Conservation (phyloP, 2,797 vertebrate species). For the Etheostoma nigrum region DNA sequence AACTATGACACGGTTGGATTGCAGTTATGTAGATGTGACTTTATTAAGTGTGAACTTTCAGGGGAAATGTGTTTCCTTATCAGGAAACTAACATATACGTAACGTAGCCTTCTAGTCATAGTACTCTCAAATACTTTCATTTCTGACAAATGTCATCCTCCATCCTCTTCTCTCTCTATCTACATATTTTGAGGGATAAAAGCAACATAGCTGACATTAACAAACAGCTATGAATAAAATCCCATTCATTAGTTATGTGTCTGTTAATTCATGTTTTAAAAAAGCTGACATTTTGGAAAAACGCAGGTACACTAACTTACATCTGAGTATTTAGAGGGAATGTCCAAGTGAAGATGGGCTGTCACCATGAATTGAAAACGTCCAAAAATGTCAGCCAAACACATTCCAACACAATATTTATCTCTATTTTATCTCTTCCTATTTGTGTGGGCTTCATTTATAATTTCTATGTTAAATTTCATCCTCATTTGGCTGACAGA, state of each 20-base stretch:
- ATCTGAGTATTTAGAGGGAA: background rate
- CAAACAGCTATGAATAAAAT: background rate
- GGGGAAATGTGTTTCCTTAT: no score
- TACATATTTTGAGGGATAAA: no score
- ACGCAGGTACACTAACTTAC: background rate
- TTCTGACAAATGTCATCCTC: no score
- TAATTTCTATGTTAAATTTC: background rate
- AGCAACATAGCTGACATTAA: background rate
- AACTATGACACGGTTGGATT: no score
- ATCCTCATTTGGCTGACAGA: background rate
- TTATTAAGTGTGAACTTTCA: no score
- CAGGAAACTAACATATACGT: no score
- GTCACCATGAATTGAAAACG: background rate
- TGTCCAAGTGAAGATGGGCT: background rate
- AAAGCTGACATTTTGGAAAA: background rate
- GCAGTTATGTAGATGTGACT: no score
- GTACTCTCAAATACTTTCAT: background rate
- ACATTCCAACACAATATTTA: background rate
- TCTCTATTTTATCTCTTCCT: no score
- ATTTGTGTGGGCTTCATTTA: background rate
- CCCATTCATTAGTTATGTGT: no score
- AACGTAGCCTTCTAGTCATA: background rate
- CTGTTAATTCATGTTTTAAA: background rate
- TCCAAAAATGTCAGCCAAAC: conserved; percentile 8
- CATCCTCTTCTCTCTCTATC: no score